Evolutionary conservation across 2,888 invertebrate species (phyloP).

Genomic region (Apoda limacodes): DNA sequence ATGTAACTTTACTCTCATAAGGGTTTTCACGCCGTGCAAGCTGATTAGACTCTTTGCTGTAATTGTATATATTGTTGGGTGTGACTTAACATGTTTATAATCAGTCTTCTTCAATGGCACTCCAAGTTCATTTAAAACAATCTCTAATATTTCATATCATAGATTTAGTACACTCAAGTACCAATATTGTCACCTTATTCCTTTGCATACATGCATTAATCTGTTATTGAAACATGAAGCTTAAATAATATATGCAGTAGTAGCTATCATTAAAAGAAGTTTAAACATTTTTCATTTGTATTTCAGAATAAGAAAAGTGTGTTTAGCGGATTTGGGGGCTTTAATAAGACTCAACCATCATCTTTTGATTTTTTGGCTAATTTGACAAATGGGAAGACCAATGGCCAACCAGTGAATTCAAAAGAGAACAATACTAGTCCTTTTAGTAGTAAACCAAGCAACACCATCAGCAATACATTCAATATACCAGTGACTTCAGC

Average conservation of each 20-base stretch:
- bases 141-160: too few relatives aligned
- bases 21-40: too few relatives aligned
- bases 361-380: conserved; percentile 74
- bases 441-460: conserved; percentile 31
- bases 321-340: conserved; percentile 78
- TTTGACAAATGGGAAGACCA: conserved; percentile 56
- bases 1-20: too few relatives aligned
- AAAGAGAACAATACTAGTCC: conserved; percentile 32
- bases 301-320: conserved; percentile 67
- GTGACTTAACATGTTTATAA: too few relatives aligned
- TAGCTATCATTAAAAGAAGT: too few relatives aligned
- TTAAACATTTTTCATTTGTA: conserved; percentile 17
- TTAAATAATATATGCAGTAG: too few relatives aligned
- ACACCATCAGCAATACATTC: conserved; percentile 32
- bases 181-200: neutral
- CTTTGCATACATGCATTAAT: neutral
- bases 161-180: neutral
- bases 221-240: too few relatives aligned
- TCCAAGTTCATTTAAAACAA: too few relatives aligned
- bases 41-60: too few relatives aligned
- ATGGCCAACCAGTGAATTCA: conserved; percentile 28
- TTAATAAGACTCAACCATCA: conserved; percentile 63
- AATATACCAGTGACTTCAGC: conserved; percentile 25
- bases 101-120: too few relatives aligned
- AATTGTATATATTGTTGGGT: too few relatives aligned